A percentile compares a stretch with the other conserved stretches of the same genome.
These are phyloP conservation scores for Halisarca cf. caerulea DNA, from an alignment of 37 sponge, comb jelly and placozoan genomes.

Conservation along the genomic window DNA sequence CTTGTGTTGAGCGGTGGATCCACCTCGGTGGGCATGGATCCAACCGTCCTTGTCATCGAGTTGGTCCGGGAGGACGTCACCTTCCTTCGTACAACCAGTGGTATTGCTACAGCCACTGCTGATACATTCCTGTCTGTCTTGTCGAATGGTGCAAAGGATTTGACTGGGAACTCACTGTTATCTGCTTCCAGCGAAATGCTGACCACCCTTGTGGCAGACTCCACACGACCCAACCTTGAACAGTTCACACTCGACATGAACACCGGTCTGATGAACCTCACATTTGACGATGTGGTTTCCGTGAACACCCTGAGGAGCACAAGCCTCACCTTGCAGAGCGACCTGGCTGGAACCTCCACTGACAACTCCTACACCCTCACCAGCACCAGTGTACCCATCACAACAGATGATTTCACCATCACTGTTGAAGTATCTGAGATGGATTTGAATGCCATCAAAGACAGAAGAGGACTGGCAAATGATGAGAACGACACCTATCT, in stretches of 20 bases:
- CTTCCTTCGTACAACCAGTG: conserved; percentile 39
- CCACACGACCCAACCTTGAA: conserved; percentile 45
- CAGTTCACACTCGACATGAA: conserved; percentile 68
- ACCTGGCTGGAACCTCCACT: conserved; percentile 12
- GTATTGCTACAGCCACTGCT: conserved; percentile 42
- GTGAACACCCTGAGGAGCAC: conserved; percentile 42
- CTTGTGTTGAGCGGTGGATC: neutral
- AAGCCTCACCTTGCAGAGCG: conserved; percentile 60
- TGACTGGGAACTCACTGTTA: conserved; percentile 44
- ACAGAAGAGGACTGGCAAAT: conserved; percentile 38
- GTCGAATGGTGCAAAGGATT: conserved; percentile 53
- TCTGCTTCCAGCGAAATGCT: conserved; percentile 33
- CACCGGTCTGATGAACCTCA: conserved; percentile 56
- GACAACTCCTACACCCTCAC: conserved; percentile 72
- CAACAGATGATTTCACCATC: conserved; percentile 47
- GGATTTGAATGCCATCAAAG: conserved; percentile 74
- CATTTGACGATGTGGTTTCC: conserved; percentile 78
- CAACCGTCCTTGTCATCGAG: conserved; percentile 38
- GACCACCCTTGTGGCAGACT: conserved; percentile 37
- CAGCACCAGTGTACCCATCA: conserved; percentile 19
- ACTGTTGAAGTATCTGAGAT: conserved; percentile 38
- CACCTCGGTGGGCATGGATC: conserved; percentile 34
- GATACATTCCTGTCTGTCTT: conserved; percentile 55
- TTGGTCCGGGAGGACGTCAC: conserved; percentile 46
- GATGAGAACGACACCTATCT: conserved; percentile 56